phyloP scores from a whole-genome alignment of 2,888 invertebrate species.

The Hesperia comma region DNA sequence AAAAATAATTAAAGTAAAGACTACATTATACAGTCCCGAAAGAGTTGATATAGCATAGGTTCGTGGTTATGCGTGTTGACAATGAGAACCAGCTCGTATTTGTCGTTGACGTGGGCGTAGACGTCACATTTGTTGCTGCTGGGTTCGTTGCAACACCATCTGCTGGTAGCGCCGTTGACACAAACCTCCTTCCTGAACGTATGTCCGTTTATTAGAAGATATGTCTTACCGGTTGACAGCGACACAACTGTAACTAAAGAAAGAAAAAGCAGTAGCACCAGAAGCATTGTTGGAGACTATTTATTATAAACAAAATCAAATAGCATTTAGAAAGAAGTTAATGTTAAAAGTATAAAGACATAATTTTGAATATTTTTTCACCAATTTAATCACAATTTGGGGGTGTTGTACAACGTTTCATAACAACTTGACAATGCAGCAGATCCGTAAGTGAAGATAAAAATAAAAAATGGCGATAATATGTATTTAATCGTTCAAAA shows the following conservation, averaged over 20 bases:
- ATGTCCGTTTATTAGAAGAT: conserved; percentile 69
- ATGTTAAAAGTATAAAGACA: background rate
- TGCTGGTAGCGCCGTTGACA: conserved; percentile 55
- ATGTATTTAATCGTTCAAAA: too few species aligned
- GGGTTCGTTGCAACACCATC: conserved; percentile 68
- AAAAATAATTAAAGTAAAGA: background rate
- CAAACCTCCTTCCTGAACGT: conserved; percentile 62
- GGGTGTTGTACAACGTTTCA: too few species aligned
- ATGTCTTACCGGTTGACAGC: conserved; percentile 62
- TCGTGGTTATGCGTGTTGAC: conserved; percentile 65
- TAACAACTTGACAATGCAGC: too few species aligned
- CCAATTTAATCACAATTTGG: too few species aligned
- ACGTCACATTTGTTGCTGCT: conserved; percentile 61
- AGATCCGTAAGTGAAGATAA: too few species aligned
- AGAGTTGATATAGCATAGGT: conserved; percentile 62
- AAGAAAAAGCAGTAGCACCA: conserved; percentile 36
- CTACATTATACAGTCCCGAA: conserved; percentile 65
- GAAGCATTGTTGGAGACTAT: background rate
- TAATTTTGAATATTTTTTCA: too few species aligned
- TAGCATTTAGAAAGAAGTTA: background rate
- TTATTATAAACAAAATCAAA: background rate
- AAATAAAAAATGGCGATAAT: too few species aligned
- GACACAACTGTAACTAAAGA: conserved; percentile 68
- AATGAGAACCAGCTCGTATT: conserved; percentile 62
- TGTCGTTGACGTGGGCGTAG: conserved; percentile 65